Conservation (phyloP, 2,113 vertebrate genomes). For the Fukomys damarensis region DNA sequence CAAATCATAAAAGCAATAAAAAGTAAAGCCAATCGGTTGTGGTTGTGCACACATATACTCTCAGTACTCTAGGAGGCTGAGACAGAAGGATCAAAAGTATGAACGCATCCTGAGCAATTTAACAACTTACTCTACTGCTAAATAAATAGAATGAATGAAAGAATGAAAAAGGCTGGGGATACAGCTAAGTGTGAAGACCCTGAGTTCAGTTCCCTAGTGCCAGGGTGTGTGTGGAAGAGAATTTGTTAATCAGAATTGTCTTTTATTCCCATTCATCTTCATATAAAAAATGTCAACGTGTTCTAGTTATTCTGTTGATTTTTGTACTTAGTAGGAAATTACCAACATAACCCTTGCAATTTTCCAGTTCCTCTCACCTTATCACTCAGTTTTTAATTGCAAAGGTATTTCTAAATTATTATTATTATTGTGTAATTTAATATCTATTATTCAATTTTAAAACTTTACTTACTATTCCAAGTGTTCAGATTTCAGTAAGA, state of each 20-base stretch:
- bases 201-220: background rate
- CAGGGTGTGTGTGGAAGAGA: background rate
- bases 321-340: conserved; percentile 7
- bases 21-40: background rate
- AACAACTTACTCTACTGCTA: background rate
- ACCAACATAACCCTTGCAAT: background rate
- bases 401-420: background rate
- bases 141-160: background rate
- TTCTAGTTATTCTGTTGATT: background rate
- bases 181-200: background rate
- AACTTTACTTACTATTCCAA: background rate
- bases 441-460: background rate
- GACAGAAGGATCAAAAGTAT: background rate
- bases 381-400: conserved; percentile 29
- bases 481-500: background rate
- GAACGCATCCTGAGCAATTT: background rate
- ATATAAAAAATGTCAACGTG: background rate
- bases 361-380: background rate
- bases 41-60: background rate
- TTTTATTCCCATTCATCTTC: background rate
- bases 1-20: background rate
- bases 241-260: background rate
- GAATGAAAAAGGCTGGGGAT: background rate
- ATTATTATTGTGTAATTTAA: background rate
- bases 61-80: background rate